Percentiles rank a stretch among this genome's conserved stretches.
phyloP scores from a whole-genome alignment of 1,140 invertebrate species.

The Trichomalopsis sarcophagae region DNA sequence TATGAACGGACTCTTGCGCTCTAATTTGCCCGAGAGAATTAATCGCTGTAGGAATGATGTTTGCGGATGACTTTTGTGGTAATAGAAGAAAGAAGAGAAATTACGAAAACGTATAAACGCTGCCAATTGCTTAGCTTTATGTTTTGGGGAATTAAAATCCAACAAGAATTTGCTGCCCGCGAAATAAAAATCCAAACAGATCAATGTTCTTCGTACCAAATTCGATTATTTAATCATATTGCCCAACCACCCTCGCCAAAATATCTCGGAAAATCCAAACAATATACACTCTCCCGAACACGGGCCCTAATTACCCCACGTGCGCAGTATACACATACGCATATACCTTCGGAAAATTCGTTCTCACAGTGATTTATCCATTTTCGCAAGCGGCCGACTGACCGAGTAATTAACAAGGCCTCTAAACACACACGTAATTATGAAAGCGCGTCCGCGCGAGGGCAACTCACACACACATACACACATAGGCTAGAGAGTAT shows the following conservation, averaged over 20 bases:
- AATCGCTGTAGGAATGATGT: no score
- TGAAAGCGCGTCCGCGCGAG: neutral
- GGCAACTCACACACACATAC: neutral
- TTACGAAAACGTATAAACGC: no score
- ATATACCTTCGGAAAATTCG: constrained; percentile 35
- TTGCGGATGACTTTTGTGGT: no score
- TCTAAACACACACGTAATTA: constrained; percentile 30
- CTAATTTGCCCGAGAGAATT: no score
- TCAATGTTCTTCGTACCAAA: no score
- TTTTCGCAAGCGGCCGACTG: constrained; percentile 43
- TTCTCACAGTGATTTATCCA: constrained; percentile 35
- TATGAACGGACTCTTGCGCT: no score
- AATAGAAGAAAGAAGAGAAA: no score
- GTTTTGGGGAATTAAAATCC: no score
- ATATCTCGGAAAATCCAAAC: neutral
- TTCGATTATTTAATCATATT: no score
- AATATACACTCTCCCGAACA: constrained; percentile 11
- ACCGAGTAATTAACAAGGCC: constrained; percentile 43
- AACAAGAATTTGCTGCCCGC: no score
- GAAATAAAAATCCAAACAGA: no score
- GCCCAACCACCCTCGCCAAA: neutral
- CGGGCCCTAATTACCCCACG: constrained; percentile 31
- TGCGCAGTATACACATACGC: neutral
- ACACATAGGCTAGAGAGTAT: constrained; percentile 26
- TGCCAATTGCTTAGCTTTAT: no score